Conservation (phyloP, 2,797 vertebrate genomes). For the Dallia pectoralis region DNA sequence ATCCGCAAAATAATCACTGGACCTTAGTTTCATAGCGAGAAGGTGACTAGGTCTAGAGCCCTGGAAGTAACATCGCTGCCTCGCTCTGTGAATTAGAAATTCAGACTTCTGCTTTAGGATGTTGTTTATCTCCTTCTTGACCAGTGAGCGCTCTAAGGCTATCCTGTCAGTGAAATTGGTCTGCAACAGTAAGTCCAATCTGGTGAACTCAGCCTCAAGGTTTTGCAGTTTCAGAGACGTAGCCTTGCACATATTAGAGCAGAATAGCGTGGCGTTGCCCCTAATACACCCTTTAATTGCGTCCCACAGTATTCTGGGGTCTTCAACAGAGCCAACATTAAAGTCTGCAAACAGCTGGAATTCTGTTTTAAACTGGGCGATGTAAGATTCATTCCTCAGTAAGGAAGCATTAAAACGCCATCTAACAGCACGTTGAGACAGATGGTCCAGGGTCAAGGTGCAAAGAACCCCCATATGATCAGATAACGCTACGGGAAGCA, state of each 20-base stretch:
- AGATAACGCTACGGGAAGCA: slow-evolving; percentile 23
- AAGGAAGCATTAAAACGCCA: slow-evolving; percentile 9
- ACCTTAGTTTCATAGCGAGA: background rate
- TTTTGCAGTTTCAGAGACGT: slow-evolving; percentile 1
- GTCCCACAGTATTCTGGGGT: slow-evolving; percentile 13
- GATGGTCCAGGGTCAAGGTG: background rate
- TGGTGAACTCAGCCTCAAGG: slow-evolving; percentile 7
- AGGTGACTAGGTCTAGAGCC: slow-evolving; percentile 15
- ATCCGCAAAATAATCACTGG: slow-evolving; percentile 19
- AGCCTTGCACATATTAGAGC: background rate
- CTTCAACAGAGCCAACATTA: slow-evolving; percentile 6
- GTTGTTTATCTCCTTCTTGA: too few relatives aligned
- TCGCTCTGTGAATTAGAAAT: too few relatives aligned
- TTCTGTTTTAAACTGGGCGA: background rate
- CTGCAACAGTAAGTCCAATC: slow-evolving; percentile 4
- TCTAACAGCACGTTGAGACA: background rate
- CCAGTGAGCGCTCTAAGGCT: too few relatives aligned
- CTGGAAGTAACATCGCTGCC: slow-evolving; percentile 1
- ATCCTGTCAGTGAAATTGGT: background rate
- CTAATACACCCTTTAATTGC: slow-evolving; percentile 7
- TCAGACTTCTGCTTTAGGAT: too few relatives aligned
- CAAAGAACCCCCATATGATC: slow-evolving; percentile 21
- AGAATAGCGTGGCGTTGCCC: background rate
- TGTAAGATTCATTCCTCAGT: slow-evolving; percentile 11
- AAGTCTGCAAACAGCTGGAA: background rate